These are phyloP conservation scores for Sepiola atlantica DNA, from an alignment of 2,888 invertebrate species.

Conservation along the genomic window DNA sequence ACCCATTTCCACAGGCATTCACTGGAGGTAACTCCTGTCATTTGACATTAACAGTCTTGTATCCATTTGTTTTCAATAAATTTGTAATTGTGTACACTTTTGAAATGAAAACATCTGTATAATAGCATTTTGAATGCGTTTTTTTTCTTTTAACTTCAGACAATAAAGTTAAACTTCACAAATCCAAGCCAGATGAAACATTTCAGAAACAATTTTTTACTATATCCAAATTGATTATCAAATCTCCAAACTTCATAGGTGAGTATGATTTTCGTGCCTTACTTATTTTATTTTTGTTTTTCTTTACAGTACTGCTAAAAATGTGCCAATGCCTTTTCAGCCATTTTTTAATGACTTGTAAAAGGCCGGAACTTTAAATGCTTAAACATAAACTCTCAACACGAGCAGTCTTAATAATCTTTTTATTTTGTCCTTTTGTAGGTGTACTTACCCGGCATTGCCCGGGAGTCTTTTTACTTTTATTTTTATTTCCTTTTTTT, in stretches of 20 bases:
- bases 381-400: no score
- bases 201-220: background rate
- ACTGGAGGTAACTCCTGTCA: no score
- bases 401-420: no score
- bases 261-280: background rate
- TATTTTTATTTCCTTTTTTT: no score
- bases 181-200: slow-evolving; percentile 32
- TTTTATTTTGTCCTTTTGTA: no score
- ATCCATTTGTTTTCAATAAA: background rate
- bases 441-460: no score
- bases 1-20: no score
- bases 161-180: background rate
- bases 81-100: background rate
- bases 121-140: background rate
- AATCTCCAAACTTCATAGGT: background rate
- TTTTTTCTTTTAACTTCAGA: background rate
- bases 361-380: no score
- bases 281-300: background rate
- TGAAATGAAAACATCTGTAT: background rate
- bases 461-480: no score
- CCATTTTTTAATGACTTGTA: background rate
- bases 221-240: background rate
- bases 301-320: background rate
- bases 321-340: no score
- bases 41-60: no score